These are phyloP conservation scores for Stomorhina lunata DNA, from an alignment of 2,888 invertebrate genomes.

Conservation along the genomic window DNA sequence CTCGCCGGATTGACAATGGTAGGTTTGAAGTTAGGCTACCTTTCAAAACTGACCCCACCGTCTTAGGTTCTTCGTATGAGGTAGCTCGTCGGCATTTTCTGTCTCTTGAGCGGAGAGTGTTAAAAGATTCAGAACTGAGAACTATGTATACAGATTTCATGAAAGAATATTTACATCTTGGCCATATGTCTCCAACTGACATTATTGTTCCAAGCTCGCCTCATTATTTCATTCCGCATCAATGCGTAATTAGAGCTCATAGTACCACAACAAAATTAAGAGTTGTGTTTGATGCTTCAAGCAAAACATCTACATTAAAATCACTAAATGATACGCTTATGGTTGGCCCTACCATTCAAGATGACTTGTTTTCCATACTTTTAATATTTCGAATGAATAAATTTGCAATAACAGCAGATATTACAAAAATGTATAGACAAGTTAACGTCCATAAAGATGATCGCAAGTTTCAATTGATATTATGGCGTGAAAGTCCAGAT, in stretches of 20 bases:
- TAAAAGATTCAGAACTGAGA: no score
- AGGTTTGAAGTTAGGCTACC: slow-evolving; percentile 14
- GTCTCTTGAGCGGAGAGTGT: no score
- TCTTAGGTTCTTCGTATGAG: neutral
- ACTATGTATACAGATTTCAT: neutral
- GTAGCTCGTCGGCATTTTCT: no score
- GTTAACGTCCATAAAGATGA: slow-evolving; percentile 10
- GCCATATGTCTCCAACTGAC: neutral
- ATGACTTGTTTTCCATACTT: neutral
- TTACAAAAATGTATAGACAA: slow-evolving; percentile 36
- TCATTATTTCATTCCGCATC: slow-evolving; percentile 25
- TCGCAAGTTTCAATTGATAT: slow-evolving; percentile 31
- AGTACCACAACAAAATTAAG: no score
- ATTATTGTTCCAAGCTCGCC: neutral
- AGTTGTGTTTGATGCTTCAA: neutral
- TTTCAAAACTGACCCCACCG: neutral
- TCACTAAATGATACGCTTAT: slow-evolving; percentile 13
- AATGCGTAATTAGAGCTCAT: slow-evolving; percentile 20
- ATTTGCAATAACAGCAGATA: slow-evolving; percentile 19
- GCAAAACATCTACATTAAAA: slow-evolving; percentile 3
- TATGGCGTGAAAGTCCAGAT: slow-evolving; percentile 20
- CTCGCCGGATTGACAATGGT: neutral
- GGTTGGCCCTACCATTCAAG: slow-evolving; percentile 32
- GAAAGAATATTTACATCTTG: slow-evolving; percentile 20
- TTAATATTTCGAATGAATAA: slow-evolving; percentile 18